Base-by-base conservation (phyloP, 2,113 vertebrate species). In the Gnathonemus echidnorhynchus region DNA sequence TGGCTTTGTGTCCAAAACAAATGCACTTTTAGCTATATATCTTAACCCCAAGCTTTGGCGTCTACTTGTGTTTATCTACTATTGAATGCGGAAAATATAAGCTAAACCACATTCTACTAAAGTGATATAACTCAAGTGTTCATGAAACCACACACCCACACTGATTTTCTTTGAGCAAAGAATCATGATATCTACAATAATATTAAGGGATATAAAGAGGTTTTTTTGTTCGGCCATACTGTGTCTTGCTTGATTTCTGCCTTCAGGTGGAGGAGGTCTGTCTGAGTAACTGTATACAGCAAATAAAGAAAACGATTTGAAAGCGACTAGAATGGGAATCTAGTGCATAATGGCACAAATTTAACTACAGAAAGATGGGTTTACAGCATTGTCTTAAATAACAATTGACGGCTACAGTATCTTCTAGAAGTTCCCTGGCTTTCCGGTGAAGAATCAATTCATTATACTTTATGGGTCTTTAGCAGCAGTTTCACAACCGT, bases 281-380 rank as follows among this genome's bases (percentile, higher is more conserved):
- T 92, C 93, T 92, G 91, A 93, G 95, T 96, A 96, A 96, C 95
- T 95, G 95, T 96, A 96, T 96, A 95, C 95, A 96, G 94, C 95
- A 96, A 96, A 96, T 96, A 96, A 95, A 95, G 95, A 95, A 95
- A 95, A 94, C 92, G 91, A 93, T 93, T 95, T 95, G 95, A 96
- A 96, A 94, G 93, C 95, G 93, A 96, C 95, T 93, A 96, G 95
- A 96, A 96, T 95, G 92, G 62, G 27, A 70, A 27, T 70, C 62
- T 27, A 70, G 95, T 94, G 94, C 95, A 95, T 94, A 96, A 95
- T 96, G 93, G 94, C 93, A 94, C 95, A 94, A 95, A 94, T 96
- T 96, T 96, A 95, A 95, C 95, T 94, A 95, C 95, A 93, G 95
- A 95, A 93, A 94, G 95, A 95, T 96, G 95, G 93, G 93, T 95